phyloP scores from a whole-genome alignment of 2,113 vertebrate genomes.

The Heterotis niloticus region DNA sequence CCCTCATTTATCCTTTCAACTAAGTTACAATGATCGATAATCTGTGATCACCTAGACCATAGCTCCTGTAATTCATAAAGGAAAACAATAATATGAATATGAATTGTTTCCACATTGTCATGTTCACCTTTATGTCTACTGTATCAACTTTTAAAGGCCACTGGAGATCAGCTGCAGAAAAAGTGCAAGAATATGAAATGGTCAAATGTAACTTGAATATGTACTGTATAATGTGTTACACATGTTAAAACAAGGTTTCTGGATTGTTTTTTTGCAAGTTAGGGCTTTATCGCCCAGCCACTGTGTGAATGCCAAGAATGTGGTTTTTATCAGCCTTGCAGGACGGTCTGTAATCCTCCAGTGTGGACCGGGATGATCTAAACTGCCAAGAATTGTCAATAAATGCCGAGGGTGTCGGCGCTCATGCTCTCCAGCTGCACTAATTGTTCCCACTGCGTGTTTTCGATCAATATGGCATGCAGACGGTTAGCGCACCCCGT shows the following conservation, averaged over 20 bases:
- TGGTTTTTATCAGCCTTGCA: slow-evolving; percentile 12
- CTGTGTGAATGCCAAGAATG: background rate
- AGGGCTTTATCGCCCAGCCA: background rate
- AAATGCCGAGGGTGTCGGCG: background rate
- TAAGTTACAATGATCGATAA: no score
- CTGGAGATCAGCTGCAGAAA: no score
- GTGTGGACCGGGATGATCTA: background rate
- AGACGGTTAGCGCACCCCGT: background rate
- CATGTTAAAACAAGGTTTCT: background rate
- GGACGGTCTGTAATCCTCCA: background rate
- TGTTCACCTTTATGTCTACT: no score
- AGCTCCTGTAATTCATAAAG: no score
- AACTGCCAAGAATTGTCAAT: slow-evolving; percentile 3
- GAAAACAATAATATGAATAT: no score
- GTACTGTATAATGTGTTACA: background rate
- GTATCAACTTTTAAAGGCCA: no score
- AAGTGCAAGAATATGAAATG: no score
- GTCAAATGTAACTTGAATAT: background rate
- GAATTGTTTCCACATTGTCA: no score
- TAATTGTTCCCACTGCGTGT: slow-evolving; percentile 10
- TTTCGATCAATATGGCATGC: background rate
- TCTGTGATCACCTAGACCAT: no score
- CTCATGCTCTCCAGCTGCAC: background rate
- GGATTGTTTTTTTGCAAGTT: background rate
- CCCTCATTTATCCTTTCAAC: no score